Conservation (phyloP, 2,888 invertebrate genomes). For the Oscheius sp. region DNA sequence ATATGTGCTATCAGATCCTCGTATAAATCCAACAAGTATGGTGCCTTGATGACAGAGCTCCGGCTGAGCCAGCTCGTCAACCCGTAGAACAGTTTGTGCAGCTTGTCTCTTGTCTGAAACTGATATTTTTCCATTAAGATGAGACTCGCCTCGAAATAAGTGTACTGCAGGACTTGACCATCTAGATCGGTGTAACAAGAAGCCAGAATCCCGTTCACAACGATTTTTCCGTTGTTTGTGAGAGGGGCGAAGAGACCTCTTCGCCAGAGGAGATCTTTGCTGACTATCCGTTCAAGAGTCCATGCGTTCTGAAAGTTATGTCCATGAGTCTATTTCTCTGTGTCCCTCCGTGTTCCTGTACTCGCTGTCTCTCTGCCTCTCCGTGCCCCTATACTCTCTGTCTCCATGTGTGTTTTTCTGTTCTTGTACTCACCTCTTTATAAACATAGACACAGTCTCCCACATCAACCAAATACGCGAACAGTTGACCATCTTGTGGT, state of each 20-base stretch:
- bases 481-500: slow-evolving; percentile 41
- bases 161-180: slow-evolving; percentile 42
- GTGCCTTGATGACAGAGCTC: too few species aligned
- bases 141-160: slow-evolving; percentile 39
- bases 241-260: slow-evolving; percentile 49
- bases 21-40: too few species aligned
- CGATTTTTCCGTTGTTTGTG: slow-evolving; percentile 48
- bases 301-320: slow-evolving; percentile 24
- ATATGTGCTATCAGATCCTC: too few species aligned
- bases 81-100: not conserved
- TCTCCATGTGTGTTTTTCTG: not conserved
- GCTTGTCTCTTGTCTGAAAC: not conserved
- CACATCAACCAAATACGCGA: slow-evolving; percentile 39
- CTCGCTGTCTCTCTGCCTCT: too few species aligned
- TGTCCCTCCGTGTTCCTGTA: too few species aligned
- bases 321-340: too few species aligned
- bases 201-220: slow-evolving; percentile 53
- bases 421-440: slow-evolving; percentile 40
- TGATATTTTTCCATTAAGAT: not conserved
- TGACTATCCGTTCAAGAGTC: slow-evolving; percentile 42
- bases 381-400: not conserved
- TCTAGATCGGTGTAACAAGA: slow-evolving; percentile 52
- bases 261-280: slow-evolving; percentile 36
- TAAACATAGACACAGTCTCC: slow-evolving; percentile 48
- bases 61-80: not conserved